Evolutionary conservation across 2,888 invertebrate species (phyloP), one percentile per base, ranked within the genome.

Genomic region (Amorpha juglandis): DNA sequence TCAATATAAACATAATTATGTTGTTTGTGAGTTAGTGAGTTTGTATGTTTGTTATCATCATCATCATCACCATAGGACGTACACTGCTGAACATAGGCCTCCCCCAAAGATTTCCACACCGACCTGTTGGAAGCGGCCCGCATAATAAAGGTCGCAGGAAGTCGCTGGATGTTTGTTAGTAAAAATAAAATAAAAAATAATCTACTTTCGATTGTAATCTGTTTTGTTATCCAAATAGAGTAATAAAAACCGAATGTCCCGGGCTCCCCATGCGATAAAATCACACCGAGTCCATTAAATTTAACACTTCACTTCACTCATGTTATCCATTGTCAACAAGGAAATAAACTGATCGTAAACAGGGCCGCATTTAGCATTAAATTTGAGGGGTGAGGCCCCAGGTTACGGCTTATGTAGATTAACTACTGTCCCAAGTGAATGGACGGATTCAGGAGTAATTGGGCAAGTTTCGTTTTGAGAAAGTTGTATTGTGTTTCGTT

Each of bases 271-370:
- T 4, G 19, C 19, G 19, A 58, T 38, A 38, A 55, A 16, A 35
- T 11, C 51, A 38, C 14, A 16, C 11, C 38, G 12, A 12, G 12
- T 1, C 12, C 38, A 58, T 58, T 38, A 58, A 58, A 42, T 42
- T 42, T 19, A 19, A 58, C 58, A 42, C 42, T 16, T 38, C 55
- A 55, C 12, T 38, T 12, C 58, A 58, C 35, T 14, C 12, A 42
- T 19, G 19, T 19, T 58, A 38, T n/a, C 38, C 38, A 58, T 58
- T 58, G 58, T 58, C 58, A 58, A 58, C 58, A 58, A 58, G 16
- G 58, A 42, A 58, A 58, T 58, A 58, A 58, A 58, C n/a, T 27
- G 52, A 12, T 16, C 53, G 8, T 42, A 11, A 58, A 58, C 58
- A 58, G 58, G 42, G 58, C 58, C 38, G 58, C 42, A 58, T 42